Evolutionary conservation across 2,888 invertebrate species (phyloP).

Genomic region (Tortrix viridana): DNA sequence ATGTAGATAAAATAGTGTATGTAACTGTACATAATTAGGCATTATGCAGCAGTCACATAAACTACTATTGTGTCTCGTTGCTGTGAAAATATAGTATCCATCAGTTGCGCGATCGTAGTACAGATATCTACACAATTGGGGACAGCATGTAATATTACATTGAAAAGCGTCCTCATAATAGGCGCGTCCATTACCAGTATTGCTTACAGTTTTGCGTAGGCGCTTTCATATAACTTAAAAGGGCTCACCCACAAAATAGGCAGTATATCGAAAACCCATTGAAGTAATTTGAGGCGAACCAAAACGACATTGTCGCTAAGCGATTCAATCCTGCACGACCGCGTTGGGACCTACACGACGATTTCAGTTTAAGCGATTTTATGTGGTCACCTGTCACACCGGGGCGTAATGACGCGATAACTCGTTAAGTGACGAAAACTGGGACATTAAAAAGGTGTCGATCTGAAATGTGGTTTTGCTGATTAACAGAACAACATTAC

Average conservation of each 20-base stretch:
- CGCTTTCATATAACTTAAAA: constrained; percentile 61
- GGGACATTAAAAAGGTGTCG: too few species aligned
- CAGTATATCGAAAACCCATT: constrained; percentile 77
- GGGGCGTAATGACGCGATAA: constrained; percentile 39
- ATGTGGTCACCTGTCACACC: constrained; percentile 51
- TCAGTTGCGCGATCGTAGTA: neutral
- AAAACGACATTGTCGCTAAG: constrained; percentile 74
- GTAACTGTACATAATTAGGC: too few species aligned
- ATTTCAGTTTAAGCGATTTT: constrained; percentile 71
- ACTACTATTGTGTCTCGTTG: constrained; percentile 14
- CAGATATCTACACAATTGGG: neutral
- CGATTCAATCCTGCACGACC: constrained; percentile 74
- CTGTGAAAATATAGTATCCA: constrained; percentile 5
- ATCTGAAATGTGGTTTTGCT: too few species aligned
- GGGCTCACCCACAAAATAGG: constrained; percentile 61
- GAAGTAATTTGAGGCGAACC: constrained; percentile 77
- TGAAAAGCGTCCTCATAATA: constrained; percentile 44
- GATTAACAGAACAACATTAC: too few species aligned
- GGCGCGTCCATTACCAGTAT: constrained; percentile 54
- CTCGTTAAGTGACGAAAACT: constrained; percentile 43
- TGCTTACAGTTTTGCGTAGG: constrained; percentile 59
- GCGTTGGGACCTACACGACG: constrained; percentile 63
- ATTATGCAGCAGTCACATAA: too few species aligned
- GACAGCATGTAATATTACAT: constrained; percentile 11
- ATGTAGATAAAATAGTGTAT: too few species aligned